Evolutionary conservation across 2,113 vertebrate genomes (phyloP).

Genomic region (Erythrocebus patas): DNA sequence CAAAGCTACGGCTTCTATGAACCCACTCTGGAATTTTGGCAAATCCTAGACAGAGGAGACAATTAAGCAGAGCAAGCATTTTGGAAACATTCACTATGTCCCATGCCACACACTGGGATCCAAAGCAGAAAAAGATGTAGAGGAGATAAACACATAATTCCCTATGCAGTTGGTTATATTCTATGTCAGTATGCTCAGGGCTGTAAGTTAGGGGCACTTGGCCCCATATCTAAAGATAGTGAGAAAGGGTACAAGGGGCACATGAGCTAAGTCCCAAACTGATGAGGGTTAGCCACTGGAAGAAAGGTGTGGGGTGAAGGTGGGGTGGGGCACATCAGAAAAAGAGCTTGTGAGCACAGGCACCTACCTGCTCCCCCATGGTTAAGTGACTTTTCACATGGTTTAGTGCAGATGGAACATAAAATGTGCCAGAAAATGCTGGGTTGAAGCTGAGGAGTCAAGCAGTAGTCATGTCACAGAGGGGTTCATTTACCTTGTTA

Average conservation of each 20-base stretch:
- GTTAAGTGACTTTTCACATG: background rate
- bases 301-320: background rate
- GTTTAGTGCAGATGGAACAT: background rate
- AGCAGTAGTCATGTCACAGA: background rate
- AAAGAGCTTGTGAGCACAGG: background rate
- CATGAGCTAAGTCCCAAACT: background rate
- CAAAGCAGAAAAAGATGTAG: background rate
- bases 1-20: background rate
- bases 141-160: background rate
- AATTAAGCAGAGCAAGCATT: background rate
- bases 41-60: background rate
- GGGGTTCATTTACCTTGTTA: background rate
- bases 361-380: too few relatives aligned
- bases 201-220: background rate
- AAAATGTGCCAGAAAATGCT: background rate
- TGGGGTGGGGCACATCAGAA: background rate
- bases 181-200: background rate
- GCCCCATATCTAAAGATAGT: background rate
- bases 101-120: background rate
- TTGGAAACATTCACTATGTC: background rate
- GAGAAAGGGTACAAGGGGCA: accelerated
- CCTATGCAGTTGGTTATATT: background rate
- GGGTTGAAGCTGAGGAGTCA: background rate
- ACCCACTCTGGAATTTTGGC: background rate
- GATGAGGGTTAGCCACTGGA: background rate